phyloP scores from a whole-genome alignment of 2,113 vertebrate species.

The Zosterops japonicus region DNA sequence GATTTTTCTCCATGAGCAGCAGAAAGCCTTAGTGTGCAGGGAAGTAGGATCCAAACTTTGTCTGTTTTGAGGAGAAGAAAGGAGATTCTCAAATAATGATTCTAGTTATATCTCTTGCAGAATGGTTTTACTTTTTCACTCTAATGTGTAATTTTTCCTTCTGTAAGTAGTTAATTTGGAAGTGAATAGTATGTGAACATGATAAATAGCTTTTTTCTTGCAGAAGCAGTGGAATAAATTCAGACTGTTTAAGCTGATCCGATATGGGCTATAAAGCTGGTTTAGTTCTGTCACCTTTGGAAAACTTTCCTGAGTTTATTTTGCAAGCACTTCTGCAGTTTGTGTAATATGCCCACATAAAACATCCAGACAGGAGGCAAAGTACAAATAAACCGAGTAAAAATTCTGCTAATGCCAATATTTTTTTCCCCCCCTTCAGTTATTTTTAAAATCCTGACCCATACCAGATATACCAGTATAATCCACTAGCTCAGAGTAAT shows the following conservation, averaged over 20 bases:
- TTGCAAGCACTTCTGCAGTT: conserved; percentile 4
- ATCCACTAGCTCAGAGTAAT: not conserved
- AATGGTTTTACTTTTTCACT: not conserved
- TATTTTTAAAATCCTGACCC: not conserved
- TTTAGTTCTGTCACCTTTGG: not conserved
- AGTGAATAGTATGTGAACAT: not conserved
- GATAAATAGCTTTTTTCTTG: not conserved
- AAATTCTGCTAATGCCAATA: not conserved
- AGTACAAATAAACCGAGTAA: not conserved
- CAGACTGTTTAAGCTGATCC: not conserved
- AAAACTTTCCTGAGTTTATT: conserved; percentile 10
- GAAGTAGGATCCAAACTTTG: not conserved
- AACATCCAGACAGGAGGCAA: not conserved
- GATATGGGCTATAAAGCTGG: not conserved
- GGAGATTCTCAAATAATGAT: not conserved
- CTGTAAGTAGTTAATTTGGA: not conserved
- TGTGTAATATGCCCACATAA: not conserved
- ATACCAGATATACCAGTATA: not conserved
- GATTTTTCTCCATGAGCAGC: not conserved
- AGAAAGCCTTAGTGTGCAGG: not conserved
- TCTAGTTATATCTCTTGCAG: not conserved
- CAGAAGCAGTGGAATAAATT: not conserved
- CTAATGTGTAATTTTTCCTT: not conserved
- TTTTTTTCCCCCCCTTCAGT: not conserved
- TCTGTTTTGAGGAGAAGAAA: not conserved